Conservation (phyloP, 2,797 vertebrate genomes). For the Kryptopterus vitreolus region DNA sequence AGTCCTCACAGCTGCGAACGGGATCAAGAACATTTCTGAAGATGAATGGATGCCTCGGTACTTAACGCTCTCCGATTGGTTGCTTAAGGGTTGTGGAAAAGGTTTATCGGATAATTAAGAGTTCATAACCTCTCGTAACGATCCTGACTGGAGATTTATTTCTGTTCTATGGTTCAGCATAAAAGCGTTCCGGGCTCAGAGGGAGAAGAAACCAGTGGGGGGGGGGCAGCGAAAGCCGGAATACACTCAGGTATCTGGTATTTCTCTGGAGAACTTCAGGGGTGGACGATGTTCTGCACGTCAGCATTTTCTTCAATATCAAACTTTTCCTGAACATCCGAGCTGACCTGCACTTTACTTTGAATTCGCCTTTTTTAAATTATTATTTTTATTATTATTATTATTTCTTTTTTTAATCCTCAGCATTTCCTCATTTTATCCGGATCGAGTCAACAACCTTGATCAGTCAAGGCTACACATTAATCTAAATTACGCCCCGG, state of each 20-base stretch:
- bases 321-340: background rate
- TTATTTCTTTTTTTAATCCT: background rate
- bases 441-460: background rate
- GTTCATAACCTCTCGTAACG: background rate
- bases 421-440: background rate
- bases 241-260: constrained; percentile 1
- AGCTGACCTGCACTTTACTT: constrained; percentile 1
- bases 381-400: no score
- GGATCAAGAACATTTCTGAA: no score
- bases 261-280: constrained; percentile 8
- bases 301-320: constrained; percentile 6
- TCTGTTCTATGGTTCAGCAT: background rate
- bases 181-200: background rate
- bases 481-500: constrained; percentile 8
- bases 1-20: background rate
- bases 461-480: constrained; percentile 16
- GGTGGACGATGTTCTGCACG: background rate
- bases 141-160: background rate
- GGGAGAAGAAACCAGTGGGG: background rate
- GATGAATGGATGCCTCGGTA: background rate
- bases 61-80: background rate
- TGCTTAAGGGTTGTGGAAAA: background rate
- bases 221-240: background rate
- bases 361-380: background rate
- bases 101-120: background rate